These are phyloP conservation scores for Chelmon rostratus DNA, from an alignment of 2,797 vertebrate genomes.

Conservation along the genomic window DNA sequence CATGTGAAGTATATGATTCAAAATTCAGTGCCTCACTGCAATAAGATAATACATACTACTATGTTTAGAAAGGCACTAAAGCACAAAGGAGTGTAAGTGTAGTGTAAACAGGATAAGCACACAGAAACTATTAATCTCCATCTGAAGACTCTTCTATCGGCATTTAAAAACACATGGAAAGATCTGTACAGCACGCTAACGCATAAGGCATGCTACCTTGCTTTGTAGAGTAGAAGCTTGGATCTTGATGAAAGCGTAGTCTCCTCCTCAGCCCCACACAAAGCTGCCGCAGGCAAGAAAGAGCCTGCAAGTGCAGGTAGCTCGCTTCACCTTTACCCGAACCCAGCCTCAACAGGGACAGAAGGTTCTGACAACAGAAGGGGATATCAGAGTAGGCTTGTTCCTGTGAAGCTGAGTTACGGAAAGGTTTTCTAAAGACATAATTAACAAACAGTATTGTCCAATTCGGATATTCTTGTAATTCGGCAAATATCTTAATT, in stretches of 20 bases:
- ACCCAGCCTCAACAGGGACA: slow-evolving; percentile 89
- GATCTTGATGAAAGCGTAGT: slow-evolving; percentile 95
- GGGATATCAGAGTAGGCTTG: slow-evolving; percentile 14
- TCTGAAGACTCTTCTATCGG: background rate
- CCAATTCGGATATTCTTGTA: slow-evolving; percentile 8
- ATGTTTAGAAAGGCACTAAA: background rate
- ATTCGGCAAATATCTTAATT: slow-evolving; percentile 15
- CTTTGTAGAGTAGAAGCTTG: slow-evolving; percentile 91
- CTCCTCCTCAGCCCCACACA: slow-evolving; percentile 89
- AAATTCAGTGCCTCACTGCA: background rate
- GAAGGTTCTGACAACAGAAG: slow-evolving; percentile 87
- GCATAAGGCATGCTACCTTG: slow-evolving; percentile 83
- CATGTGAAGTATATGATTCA: background rate
- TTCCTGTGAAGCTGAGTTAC: slow-evolving; percentile 7
- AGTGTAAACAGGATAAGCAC: background rate
- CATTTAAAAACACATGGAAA: slow-evolving; percentile 13
- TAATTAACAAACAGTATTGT: slow-evolving; percentile 38
- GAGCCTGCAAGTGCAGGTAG: slow-evolving; percentile 88
- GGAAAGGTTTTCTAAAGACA: background rate
- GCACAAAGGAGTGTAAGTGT: background rate
- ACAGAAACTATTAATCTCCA: background rate
- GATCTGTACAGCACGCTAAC: slow-evolving; percentile 11
- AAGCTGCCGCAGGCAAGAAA: slow-evolving; percentile 92
- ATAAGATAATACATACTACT: background rate
- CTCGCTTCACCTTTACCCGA: slow-evolving; percentile 86